Evolutionary conservation across 2,113 vertebrate genomes (phyloP).

Genomic region (Petromus typicus): DNA sequence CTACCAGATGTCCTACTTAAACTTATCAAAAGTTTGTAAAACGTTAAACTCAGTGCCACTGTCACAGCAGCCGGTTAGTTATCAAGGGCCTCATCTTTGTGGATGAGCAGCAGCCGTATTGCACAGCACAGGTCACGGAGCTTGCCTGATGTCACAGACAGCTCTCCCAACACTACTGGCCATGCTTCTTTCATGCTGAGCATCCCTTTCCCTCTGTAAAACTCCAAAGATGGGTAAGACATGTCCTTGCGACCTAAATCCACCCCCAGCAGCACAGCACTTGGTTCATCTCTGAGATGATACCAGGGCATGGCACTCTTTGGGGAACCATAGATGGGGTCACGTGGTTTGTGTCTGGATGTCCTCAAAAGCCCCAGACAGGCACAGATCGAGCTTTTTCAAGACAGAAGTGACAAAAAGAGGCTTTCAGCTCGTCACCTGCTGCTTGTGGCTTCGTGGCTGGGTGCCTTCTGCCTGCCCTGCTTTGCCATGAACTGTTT

Average conservation of each 20-base stretch:
- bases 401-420: background rate
- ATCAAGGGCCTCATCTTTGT: background rate
- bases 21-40: background rate
- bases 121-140: rapidly evolving
- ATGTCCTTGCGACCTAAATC: background rate
- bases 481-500: background rate
- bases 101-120: background rate
- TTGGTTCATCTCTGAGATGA: background rate
- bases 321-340: background rate
- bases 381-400: background rate
- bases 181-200: background rate
- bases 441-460: background rate
- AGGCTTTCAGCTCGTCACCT: background rate
- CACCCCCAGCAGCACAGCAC: background rate
- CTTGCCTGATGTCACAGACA: background rate
- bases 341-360: background rate
- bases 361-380: background rate
- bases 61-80: background rate
- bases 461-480: background rate
- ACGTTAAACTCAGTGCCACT: background rate
- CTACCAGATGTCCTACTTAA: background rate
- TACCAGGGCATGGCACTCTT: background rate
- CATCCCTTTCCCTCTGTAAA: background rate
- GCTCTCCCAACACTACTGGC: too few species aligned
- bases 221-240: background rate